Percentiles rank a stretch among this genome's conserved stretches.
phyloP scores from a whole-genome alignment of 2,888 invertebrate genomes.

The Stegana nigrithorax region DNA sequence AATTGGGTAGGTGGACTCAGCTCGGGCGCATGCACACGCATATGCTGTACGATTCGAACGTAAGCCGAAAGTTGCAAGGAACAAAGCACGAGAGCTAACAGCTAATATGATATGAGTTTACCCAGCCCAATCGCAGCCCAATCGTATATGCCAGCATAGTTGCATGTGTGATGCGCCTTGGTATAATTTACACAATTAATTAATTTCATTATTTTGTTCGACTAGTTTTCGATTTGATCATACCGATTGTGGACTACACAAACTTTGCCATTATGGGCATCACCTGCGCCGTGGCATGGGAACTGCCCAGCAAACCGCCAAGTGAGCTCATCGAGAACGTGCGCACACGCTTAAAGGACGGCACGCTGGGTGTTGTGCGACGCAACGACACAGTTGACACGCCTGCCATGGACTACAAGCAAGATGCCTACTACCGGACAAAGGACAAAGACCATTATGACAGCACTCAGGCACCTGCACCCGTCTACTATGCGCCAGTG shows the following conservation, averaged over 20 bases:
- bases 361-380: conserved; percentile 54
- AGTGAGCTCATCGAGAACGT: conserved; percentile 63
- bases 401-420: conserved; percentile 31
- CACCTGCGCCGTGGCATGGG: conserved; percentile 82
- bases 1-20: conserved; percentile 56
- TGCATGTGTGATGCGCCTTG: no score
- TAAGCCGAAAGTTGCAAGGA: no score
- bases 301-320: conserved; percentile 76
- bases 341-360: conserved; percentile 58
- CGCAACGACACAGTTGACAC: conserved; percentile 50
- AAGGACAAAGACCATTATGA: not conserved
- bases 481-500: not conserved
- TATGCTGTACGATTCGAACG: no score
- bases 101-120: no score
- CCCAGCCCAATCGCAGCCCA: no score
- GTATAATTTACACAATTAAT: no score
- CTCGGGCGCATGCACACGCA: not conserved
- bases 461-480: not conserved
- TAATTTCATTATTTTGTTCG: no score
- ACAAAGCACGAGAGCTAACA: no score
- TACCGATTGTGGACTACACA: conserved; percentile 67
- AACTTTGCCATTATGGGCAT: conserved; percentile 75
- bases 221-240: conserved; percentile 67
- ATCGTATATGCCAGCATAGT: no score
- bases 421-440: not conserved